A percentile compares a stretch with the other conserved stretches of the same genome.
phyloP scores from a whole-genome alignment of 92 coral and sea anemone species.

The Phenganax stokvisi region DNA sequence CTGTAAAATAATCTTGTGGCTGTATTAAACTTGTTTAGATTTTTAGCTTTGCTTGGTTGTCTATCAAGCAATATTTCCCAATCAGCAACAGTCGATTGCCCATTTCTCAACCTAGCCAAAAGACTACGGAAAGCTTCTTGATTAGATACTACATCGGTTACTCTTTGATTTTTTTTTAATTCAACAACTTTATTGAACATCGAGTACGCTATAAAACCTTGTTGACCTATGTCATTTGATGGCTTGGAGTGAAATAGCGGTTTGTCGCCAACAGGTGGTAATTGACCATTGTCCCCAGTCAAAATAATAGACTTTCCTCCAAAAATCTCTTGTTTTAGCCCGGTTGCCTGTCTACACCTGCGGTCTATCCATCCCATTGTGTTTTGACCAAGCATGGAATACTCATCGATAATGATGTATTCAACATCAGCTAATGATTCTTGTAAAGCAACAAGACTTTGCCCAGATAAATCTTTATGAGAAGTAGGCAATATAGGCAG shows the following conservation, averaged over 20 bases:
- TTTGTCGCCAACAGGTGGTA: conserved; percentile 52
- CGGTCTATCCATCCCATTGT: conserved; percentile 19
- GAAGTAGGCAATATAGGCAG: conserved; percentile 45
- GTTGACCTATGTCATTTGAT: conserved; percentile 34
- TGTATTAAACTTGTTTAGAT: not conserved
- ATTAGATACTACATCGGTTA: conserved; percentile 35
- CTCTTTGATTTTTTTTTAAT: conserved; percentile 56
- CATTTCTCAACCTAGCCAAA: conserved; percentile 54
- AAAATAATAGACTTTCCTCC: conserved; percentile 55
- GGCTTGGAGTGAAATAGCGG: conserved; percentile 51
- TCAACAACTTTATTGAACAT: conserved; percentile 37
- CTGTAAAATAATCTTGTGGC: conserved; percentile 10
- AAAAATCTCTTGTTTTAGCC: conserved; percentile 42
- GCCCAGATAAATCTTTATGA: conserved; percentile 35
- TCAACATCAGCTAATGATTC: conserved; percentile 39
- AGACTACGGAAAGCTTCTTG: conserved; percentile 50
- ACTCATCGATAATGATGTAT: conserved; percentile 46
- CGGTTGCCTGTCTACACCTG: conserved; percentile 29
- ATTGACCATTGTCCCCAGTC: conserved; percentile 57
- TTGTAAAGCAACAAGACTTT: conserved; percentile 46
- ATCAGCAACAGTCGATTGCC: conserved; percentile 54
- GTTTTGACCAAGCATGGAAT: conserved; percentile 15
- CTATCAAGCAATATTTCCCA: conserved; percentile 52
- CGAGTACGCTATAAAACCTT: conserved; percentile 48
- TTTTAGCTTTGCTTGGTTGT: conserved; percentile 47